Conservation (phyloP, 1,140 invertebrate genomes). For the Colletes gigas region DNA sequence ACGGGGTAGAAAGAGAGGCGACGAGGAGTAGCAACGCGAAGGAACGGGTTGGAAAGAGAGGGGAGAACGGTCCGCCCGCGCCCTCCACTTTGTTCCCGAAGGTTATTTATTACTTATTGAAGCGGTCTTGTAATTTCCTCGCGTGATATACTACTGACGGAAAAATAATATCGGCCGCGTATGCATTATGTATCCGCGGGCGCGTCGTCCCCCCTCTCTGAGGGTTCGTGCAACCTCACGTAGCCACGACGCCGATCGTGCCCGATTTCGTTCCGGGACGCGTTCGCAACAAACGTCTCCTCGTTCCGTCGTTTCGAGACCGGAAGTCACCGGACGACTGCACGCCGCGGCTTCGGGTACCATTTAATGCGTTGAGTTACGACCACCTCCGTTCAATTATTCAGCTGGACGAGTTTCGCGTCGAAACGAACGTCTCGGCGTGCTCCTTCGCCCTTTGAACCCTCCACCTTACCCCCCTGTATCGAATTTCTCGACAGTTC, state of each 20-base stretch:
- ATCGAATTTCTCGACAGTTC: neutral
- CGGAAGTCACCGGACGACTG: conserved; percentile 52
- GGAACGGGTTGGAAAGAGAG: conserved; percentile 1
- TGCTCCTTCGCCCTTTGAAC: neutral
- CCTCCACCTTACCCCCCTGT: neutral
- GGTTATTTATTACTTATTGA: conserved; percentile 77
- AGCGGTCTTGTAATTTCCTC: conserved; percentile 73
- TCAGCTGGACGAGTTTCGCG: conserved; percentile 53
- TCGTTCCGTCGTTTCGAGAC: conserved; percentile 20
- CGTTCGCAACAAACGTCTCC: conserved; percentile 18
- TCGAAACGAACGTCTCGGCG: neutral
- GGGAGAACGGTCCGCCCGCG: conserved; percentile 5
- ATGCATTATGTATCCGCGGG: conserved; percentile 70
- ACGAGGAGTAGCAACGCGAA: neutral
- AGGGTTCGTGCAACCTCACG: neutral
- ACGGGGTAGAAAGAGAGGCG: conserved; percentile 7
- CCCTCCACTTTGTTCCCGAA: conserved; percentile 50
- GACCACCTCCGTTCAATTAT: conserved; percentile 61
- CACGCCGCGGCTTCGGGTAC: conserved; percentile 39
- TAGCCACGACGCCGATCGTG: conserved; percentile 24
- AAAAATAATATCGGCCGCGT: conserved; percentile 72
- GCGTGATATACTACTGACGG: conserved; percentile 68
- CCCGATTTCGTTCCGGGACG: conserved; percentile 24
- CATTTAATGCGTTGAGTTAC: conserved; percentile 60
- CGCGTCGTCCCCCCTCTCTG: conserved; percentile 2